phyloP scores from a whole-genome alignment of 2,113 vertebrate species.

The Datnioides undecimradiatus region DNA sequence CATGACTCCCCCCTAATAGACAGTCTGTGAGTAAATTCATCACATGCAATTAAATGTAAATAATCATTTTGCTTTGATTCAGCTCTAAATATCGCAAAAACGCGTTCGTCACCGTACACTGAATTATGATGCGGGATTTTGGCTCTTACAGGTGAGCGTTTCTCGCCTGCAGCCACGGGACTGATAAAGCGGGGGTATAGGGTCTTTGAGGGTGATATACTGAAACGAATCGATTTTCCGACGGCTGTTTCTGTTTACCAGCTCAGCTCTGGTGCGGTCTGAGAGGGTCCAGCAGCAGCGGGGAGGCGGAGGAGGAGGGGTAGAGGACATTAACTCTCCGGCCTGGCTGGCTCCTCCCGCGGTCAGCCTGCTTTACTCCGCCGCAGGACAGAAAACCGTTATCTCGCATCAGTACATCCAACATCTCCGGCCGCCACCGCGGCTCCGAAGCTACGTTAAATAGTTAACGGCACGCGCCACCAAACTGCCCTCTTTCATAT shows the following conservation, averaged over 20 bases:
- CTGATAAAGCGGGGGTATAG: neutral
- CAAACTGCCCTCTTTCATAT: constrained; percentile 4
- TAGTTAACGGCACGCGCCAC: constrained; percentile 45
- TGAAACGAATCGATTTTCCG: constrained; percentile 34
- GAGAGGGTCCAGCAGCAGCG: constrained; percentile 10
- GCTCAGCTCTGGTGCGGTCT: constrained; percentile 10
- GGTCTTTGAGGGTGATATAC: neutral
- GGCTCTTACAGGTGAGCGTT: constrained; percentile 48
- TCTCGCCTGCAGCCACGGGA: neutral
- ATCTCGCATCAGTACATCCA: constrained; percentile 74
- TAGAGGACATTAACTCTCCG: constrained; percentile 15
- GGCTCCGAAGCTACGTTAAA: constrained; percentile 33
- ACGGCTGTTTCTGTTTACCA: constrained; percentile 30
- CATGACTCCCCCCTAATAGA: too few species aligned
- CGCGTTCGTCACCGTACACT: neutral
- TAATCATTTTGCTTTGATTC: neutral
- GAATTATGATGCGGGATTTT: neutral
- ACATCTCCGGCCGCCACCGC: constrained; percentile 33
- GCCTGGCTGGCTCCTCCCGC: constrained; percentile 74
- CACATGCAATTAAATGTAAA: neutral
- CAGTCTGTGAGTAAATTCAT: too few species aligned
- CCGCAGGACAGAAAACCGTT: constrained; percentile 77
- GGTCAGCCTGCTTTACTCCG: constrained; percentile 60
- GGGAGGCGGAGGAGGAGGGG: constrained; percentile 19
- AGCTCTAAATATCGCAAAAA: neutral